Conservation (phyloP, 2,113 vertebrate species). For the Rallus limicola region DNA sequence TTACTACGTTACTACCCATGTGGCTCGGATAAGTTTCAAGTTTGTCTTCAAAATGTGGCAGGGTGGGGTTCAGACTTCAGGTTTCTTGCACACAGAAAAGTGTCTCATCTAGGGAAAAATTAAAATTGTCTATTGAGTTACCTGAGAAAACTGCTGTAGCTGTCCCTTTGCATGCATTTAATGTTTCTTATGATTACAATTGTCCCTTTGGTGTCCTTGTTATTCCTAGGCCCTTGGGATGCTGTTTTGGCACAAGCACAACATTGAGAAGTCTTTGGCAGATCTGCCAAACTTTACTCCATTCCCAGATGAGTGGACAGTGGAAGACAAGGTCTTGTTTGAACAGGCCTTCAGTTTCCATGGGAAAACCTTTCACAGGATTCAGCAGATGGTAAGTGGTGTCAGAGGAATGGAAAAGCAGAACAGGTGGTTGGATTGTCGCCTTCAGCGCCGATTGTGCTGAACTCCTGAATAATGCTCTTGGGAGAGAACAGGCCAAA, state of each 20-base stretch:
- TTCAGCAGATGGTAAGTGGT: conserved; percentile 93
- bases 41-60: not conserved
- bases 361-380: conserved; percentile 95
- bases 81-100: not conserved
- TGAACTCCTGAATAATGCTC: not conserved
- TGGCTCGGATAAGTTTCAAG: not conserved
- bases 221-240: conserved; percentile 89
- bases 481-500: not conserved
- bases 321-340: conserved; percentile 95
- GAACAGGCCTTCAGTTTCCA: conserved; percentile 98
- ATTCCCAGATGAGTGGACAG: conserved; percentile 97
- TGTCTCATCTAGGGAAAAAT: not conserved
- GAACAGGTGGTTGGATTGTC: fast-evolving
- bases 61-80: not conserved
- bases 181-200: not conserved
- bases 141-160: not conserved
- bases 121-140: not conserved
- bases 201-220: not conserved
- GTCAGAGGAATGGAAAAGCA: not conserved
- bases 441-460: not conserved
- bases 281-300: conserved; percentile 97
- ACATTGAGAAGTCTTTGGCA: conserved; percentile 93
- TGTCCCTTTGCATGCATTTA: not conserved
- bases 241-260: conserved; percentile 99
- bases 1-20: not conserved